A percentile compares a stretch with the other conserved stretches of the same genome.
These are phyloP conservation scores for Tangara arthus DNA, from an alignment of 2,797 vertebrate species.

Conservation along the genomic window DNA sequence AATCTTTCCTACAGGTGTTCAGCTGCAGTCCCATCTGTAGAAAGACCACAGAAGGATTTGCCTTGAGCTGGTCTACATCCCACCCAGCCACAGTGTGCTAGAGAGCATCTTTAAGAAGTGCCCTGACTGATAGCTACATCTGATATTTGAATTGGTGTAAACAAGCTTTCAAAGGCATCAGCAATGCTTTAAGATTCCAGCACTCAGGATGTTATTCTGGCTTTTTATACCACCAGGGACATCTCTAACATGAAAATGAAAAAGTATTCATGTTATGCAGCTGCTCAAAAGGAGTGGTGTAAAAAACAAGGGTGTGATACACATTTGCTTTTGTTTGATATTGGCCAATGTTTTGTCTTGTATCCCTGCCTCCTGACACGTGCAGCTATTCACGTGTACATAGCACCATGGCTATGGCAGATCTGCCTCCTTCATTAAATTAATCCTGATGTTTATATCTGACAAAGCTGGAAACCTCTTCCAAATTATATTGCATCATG, in stretches of 20 bases:
- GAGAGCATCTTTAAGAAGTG: background rate
- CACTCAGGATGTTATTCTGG: background rate
- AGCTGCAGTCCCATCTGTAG: background rate
- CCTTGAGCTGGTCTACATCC: background rate
- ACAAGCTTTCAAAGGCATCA: background rate
- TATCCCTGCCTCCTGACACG: background rate
- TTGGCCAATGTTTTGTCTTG: background rate
- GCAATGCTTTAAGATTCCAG: background rate
- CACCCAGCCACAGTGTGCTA: background rate
- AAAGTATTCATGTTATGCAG: background rate
- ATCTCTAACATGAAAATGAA: background rate
- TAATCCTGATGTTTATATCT: background rate
- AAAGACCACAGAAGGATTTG: background rate
- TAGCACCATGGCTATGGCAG: background rate
- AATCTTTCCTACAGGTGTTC: constrained; percentile 30
- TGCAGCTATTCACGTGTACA: background rate
- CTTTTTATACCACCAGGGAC: background rate
- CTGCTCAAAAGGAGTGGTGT: background rate
- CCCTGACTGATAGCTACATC: background rate
- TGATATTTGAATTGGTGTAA: background rate
- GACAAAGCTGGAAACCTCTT: background rate
- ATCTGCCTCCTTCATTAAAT: background rate
- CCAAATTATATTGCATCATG: background rate
- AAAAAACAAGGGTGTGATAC: background rate
- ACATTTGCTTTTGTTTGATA: background rate